Evolutionary conservation across 2,797 vertebrate genomes (phyloP).

Genomic region (Alosa sapidissima): DNA sequence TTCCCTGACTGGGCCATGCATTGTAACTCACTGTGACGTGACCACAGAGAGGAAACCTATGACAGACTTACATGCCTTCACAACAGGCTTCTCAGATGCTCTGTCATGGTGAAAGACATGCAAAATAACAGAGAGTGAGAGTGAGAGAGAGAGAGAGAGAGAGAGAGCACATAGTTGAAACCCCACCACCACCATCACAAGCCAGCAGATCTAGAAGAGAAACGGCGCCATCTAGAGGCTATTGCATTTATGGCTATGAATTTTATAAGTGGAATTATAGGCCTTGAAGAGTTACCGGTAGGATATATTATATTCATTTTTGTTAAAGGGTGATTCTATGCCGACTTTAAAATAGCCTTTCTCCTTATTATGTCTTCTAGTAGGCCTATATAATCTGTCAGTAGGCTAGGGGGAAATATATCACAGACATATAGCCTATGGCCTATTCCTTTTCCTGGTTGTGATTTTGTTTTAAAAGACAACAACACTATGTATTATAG

Average conservation of each 20-base stretch:
- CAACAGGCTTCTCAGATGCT: background rate
- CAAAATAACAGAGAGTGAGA: background rate
- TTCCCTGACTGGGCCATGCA: conserved; percentile 28
- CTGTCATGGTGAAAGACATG: conserved; percentile 19
- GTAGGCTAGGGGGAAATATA: too few species aligned
- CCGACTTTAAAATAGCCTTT: too few species aligned
- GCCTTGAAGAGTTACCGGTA: too few species aligned
- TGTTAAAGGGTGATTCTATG: too few species aligned
- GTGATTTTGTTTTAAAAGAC: too few species aligned
- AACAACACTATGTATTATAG: too few species aligned
- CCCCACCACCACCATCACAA: background rate
- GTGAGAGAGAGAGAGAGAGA: background rate
- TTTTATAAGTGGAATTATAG: too few species aligned
- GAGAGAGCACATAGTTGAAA: background rate
- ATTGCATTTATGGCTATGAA: background rate
- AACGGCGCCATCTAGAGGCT: conserved; percentile 67
- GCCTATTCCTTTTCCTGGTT: too few species aligned
- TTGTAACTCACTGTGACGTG: conserved; percentile 1
- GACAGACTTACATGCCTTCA: background rate
- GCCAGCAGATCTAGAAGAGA: conserved; percentile 49
- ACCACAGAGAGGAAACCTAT: background rate
- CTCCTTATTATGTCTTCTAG: too few species aligned
- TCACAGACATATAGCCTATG: too few species aligned
- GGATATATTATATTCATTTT: too few species aligned
- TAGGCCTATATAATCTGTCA: too few species aligned